A percentile compares a stretch with the other conserved stretches of the same genome.
phyloP scores from a whole-genome alignment of 2,797 vertebrate species.

The Brachyalestes nurse region DNA sequence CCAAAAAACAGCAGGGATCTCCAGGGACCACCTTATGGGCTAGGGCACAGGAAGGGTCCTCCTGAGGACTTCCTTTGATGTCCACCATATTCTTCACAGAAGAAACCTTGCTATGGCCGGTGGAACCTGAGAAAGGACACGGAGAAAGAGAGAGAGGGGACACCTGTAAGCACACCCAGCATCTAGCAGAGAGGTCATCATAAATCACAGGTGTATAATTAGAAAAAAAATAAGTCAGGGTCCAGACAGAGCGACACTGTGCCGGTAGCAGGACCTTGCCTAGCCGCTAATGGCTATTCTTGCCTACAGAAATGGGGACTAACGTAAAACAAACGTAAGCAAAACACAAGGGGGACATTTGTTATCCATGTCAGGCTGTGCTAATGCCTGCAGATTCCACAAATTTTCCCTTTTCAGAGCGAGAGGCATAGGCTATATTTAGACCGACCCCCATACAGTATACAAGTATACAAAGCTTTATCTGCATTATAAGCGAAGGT shows the following conservation, averaged over 20 bases:
- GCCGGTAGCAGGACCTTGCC: slow-evolving; percentile 55
- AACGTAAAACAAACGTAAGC: slow-evolving; percentile 67
- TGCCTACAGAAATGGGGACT: slow-evolving; percentile 48
- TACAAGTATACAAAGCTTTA: slow-evolving; percentile 25
- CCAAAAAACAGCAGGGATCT: slow-evolving; percentile 68
- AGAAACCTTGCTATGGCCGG: slow-evolving; percentile 97
- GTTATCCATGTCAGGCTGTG: slow-evolving; percentile 63
- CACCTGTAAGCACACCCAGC: slow-evolving; percentile 43
- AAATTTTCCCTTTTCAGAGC: slow-evolving; percentile 50
- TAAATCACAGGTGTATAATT: slow-evolving; percentile 68
- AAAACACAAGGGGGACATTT: slow-evolving; percentile 66
- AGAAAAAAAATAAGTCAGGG: slow-evolving; percentile 34
- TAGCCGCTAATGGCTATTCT: slow-evolving; percentile 53
- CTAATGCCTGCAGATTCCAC: slow-evolving; percentile 60
- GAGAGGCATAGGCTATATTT: slow-evolving; percentile 64
- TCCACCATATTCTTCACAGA: slow-evolving; percentile 93
- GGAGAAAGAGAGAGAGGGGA: slow-evolving; percentile 12
- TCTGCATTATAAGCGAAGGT: slow-evolving; percentile 5
- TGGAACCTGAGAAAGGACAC: slow-evolving; percentile 84
- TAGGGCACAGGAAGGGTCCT: slow-evolving; percentile 72
- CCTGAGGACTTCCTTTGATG: slow-evolving; percentile 74
- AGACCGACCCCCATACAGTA: slow-evolving; percentile 40
- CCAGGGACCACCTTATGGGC: slow-evolving; percentile 68
- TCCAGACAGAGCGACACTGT: slow-evolving; percentile 27
- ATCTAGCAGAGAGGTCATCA: slow-evolving; percentile 51